Evolutionary conservation across 2,888 invertebrate species (phyloP), one percentile per base, ranked within the genome.

Genomic region (Xestobium rufovillosum): DNA sequence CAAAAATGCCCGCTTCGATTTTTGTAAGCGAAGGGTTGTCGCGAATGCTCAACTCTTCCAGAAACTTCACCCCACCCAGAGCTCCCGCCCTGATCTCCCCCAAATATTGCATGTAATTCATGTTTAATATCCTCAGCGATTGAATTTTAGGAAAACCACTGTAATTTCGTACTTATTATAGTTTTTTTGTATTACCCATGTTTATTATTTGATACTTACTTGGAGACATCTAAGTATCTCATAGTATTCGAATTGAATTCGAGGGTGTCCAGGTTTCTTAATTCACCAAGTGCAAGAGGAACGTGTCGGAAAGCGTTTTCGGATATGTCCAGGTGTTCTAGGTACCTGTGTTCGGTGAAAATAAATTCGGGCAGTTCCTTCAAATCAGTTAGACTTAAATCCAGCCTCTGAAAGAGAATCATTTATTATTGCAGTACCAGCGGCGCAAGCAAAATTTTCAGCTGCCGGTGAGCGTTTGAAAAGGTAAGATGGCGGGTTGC

Each of bases 241-340:
- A 88, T 77, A 0, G 78, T 80, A 59, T 87, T 87, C 43, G 78
- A 76, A 51, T 83, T 79, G 13, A 88, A 59, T 34, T 74, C 74
- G 6, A 88, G 61, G 31, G 63, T 71, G 34, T 76, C 61, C 33
- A 88, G 60, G 44, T 71, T 71, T 37, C 70, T 70, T 0, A 78
- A 73, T 39, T 76, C 73, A 1, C 66, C 68, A 12, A 88, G 53
- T 16, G 76, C 76, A 3, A 65, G 60, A 0, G 86, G 86, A 0
- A 83, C 60, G 0, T 63, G 57, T 0, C 59, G 57, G 10, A 85
- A 72, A 14, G 68, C 55, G 15, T 56, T 53, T 45, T 77, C 76
- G 14, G 76, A 76, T 30, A 87, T 57, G 55, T 84, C 76, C 44
- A 91, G 59, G 2, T 66, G 70, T 43, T 74, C 72, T 35, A 90